Conservation (phyloP, 2,113 vertebrate genomes). For the Chascanopsetta lugubris region DNA sequence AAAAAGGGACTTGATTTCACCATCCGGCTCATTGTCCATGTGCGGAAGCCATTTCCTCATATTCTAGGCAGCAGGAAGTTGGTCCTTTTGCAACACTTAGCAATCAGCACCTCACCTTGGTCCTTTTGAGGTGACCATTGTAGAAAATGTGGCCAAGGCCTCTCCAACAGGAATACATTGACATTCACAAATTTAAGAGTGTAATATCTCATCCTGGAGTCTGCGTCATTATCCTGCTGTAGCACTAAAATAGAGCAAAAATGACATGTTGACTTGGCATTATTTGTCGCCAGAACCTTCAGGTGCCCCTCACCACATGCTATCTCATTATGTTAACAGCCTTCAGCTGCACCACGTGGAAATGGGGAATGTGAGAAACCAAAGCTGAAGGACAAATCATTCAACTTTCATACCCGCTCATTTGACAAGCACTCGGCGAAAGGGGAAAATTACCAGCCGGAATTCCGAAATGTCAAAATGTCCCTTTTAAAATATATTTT, state of each 20-base stretch:
- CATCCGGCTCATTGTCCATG: not conserved
- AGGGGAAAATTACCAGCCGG: not conserved
- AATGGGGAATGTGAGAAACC: constrained; percentile 2
- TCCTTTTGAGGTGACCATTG: constrained; percentile 10
- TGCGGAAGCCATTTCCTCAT: constrained; percentile 15
- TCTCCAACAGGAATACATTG: constrained; percentile 25
- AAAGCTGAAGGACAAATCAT: constrained; percentile 7
- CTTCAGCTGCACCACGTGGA: not conserved
- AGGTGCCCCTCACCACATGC: not conserved
- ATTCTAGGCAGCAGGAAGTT: constrained; percentile 10
- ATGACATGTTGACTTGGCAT: constrained; percentile 19
- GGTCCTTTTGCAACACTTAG: not conserved
- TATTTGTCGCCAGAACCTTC: constrained; percentile 4
- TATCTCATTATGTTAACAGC: constrained; percentile 16
- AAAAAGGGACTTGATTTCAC: constrained; percentile 4
- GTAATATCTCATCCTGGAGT: not conserved
- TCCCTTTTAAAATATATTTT: constrained; percentile 28
- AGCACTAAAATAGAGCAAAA: constrained; percentile 10
- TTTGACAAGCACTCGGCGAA: not conserved
- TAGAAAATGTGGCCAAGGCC: not conserved
- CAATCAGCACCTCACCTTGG: constrained; percentile 14
- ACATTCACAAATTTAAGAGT: constrained; percentile 35
- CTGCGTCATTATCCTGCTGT: not conserved
- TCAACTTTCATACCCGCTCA: not conserved
- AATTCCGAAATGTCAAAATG: constrained; percentile 35